phyloP scores from a whole-genome alignment of 2,888 invertebrate genomes.

The Tetrapedia diversipes region DNA sequence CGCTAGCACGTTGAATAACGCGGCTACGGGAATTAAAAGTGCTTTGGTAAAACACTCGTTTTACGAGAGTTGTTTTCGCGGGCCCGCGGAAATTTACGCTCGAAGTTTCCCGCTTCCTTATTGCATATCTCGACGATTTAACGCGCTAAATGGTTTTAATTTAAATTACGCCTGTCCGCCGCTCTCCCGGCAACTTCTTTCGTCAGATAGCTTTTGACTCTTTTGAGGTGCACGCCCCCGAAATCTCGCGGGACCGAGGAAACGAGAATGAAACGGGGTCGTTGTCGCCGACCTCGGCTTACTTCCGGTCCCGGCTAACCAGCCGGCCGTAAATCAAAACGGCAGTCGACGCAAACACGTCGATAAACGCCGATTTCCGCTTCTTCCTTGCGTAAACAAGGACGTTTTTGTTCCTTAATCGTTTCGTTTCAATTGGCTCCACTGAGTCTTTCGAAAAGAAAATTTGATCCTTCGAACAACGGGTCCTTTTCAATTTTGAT shows the following conservation, averaged over 20 bases:
- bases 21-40: conserved; percentile 29
- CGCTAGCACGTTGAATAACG: conserved; percentile 36
- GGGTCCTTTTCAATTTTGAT: too few relatives aligned
- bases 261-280: not conserved
- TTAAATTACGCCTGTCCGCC: conserved; percentile 47
- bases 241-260: not conserved
- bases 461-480: too few relatives aligned
- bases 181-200: conserved; percentile 11
- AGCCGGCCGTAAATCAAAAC: not conserved
- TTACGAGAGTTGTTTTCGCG: conserved; percentile 53
- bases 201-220: conserved; percentile 9
- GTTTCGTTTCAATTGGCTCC: too few relatives aligned
- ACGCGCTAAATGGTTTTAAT: conserved; percentile 48
- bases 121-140: conserved; percentile 47
- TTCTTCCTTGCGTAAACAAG: too few relatives aligned
- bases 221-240: not conserved
- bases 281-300: not conserved
- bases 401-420: too few relatives aligned
- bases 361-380: not conserved
- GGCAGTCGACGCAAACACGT: too few relatives aligned
- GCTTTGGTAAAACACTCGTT: conserved; percentile 46
- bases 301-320: too few relatives aligned
- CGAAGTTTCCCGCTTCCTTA: conserved; percentile 43
- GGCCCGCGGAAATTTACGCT: conserved; percentile 46
- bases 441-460: too few relatives aligned